These are phyloP conservation scores for Phthorimaea operculella DNA, from an alignment of 1,140 invertebrate genomes.

Conservation along the genomic window DNA sequence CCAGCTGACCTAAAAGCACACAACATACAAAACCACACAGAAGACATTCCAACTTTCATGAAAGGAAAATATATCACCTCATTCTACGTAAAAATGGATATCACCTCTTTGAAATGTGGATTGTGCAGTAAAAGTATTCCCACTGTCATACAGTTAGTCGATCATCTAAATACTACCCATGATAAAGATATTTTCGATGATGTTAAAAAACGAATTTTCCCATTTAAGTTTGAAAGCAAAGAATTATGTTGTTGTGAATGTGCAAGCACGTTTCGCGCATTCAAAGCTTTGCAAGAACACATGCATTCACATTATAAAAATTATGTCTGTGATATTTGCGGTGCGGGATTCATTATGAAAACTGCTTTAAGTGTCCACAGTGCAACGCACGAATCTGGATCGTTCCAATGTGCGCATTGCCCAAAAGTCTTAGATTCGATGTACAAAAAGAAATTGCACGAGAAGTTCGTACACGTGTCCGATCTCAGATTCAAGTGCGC, in stretches of 20 bases:
- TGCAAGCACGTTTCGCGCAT: slow-evolving; percentile 31
- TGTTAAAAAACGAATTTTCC: slow-evolving; percentile 26
- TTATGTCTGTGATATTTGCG: slow-evolving; percentile 37
- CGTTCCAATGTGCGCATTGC: slow-evolving; percentile 34
- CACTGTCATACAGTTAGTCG: slow-evolving; percentile 6
- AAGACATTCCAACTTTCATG: not conserved
- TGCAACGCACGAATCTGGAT: slow-evolving; percentile 29
- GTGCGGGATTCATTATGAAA: slow-evolving; percentile 34
- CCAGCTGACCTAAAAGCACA: slow-evolving; percentile 20
- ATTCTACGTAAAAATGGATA: slow-evolving; percentile 11
- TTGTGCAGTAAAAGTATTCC: slow-evolving; percentile 7
- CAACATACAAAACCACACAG: slow-evolving; percentile 11
- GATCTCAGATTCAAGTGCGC: slow-evolving; percentile 20
- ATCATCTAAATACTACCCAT: slow-evolving; percentile 25
- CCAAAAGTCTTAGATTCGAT: slow-evolving; percentile 31
- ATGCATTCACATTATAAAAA: slow-evolving; percentile 46
- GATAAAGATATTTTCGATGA: slow-evolving; percentile 20
- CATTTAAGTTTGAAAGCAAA: slow-evolving; percentile 32
- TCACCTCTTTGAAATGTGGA: slow-evolving; percentile 13
- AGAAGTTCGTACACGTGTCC: slow-evolving; percentile 39
- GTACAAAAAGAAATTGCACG: slow-evolving; percentile 33
- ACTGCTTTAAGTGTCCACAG: slow-evolving; percentile 24
- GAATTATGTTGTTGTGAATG: slow-evolving; percentile 29
- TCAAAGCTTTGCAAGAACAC: slow-evolving; percentile 42
- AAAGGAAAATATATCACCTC: not conserved